Evolutionary conservation across 1,140 invertebrate genomes (phyloP).

Genomic region (Hylaeus anthracinus): DNA sequence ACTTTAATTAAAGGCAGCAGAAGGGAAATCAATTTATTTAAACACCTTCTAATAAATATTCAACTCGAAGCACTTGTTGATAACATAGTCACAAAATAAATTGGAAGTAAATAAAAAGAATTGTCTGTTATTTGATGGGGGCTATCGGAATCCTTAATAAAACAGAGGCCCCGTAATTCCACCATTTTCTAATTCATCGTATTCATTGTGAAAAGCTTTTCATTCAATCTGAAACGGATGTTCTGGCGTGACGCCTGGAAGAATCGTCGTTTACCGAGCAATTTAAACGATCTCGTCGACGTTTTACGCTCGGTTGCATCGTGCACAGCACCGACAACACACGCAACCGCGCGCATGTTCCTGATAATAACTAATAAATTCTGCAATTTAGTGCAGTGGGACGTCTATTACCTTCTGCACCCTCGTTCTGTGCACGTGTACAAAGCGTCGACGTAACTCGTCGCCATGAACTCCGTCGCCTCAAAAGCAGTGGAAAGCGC

Average conservation of each 20-base stretch:
- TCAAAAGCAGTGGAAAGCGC: conserved; percentile 18
- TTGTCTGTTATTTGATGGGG: no score
- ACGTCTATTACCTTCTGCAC: conserved; percentile 32
- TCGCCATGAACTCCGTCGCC: neutral
- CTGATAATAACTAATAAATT: conserved; percentile 62
- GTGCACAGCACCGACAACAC: neutral
- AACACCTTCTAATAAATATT: no score
- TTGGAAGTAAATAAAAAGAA: no score
- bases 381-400: conserved; percentile 52
- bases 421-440: conserved; percentile 41
- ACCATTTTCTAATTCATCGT: no score
- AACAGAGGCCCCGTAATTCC: no score
- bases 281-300: conserved; percentile 11
- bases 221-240: neutral
- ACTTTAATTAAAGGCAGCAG: no score
- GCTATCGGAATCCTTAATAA: no score
- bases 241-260: neutral
- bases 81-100: no score
- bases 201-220: no score
- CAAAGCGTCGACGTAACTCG: conserved; percentile 11
- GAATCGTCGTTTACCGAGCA: neutral
- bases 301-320: conserved; percentile 2
- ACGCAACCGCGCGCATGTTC: conserved; percentile 8
- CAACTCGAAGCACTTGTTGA: no score
- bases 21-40: no score